These are phyloP conservation scores for Pentamera pediparva DNA, from an alignment of 53 echinoderm and acorn worm species.

Conservation along the genomic window DNA sequence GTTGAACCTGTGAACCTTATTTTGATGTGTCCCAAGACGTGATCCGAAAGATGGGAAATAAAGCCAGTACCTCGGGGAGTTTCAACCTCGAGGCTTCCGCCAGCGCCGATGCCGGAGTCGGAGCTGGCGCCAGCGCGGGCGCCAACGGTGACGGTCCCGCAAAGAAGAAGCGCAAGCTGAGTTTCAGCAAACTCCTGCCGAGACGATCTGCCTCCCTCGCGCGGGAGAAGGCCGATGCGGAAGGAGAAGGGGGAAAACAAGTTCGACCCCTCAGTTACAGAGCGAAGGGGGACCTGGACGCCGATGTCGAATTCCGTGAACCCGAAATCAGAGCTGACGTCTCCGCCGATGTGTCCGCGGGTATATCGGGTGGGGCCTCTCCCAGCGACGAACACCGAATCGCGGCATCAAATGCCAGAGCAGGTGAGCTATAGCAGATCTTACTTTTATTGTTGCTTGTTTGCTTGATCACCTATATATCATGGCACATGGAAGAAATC, in stretches of 20 bases:
- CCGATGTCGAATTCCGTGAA: conserved; percentile 45
- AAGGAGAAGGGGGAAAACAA: conserved; percentile 48
- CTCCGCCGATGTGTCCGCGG: background rate
- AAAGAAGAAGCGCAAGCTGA: conserved; percentile 77
- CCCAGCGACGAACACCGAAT: background rate
- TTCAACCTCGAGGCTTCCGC: conserved; percentile 71
- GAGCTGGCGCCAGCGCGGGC: conserved; percentile 62
- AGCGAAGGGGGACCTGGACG: conserved; percentile 40
- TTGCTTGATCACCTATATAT: too few relatives aligned
- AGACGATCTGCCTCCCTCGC: conserved; percentile 64
- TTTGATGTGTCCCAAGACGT: conserved; percentile 17
- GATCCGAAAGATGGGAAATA: conserved; percentile 72
- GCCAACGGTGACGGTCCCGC: conserved; percentile 64
- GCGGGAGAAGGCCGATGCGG: conserved; percentile 53
- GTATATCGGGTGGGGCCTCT: background rate
- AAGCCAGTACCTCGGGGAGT: conserved; percentile 63
- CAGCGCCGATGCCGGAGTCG: conserved; percentile 39
- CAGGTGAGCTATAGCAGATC: conserved; percentile 44
- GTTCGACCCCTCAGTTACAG: conserved; percentile 37
- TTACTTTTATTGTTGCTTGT: too few relatives aligned
- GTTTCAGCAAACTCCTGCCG: conserved; percentile 73
- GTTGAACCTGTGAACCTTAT: conserved; percentile 17
- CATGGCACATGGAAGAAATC: background rate
- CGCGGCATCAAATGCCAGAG: conserved; percentile 33
- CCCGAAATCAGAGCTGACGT: background rate